Conservation (phyloP, 2,888 invertebrate species). For the Nebria salina region DNA sequence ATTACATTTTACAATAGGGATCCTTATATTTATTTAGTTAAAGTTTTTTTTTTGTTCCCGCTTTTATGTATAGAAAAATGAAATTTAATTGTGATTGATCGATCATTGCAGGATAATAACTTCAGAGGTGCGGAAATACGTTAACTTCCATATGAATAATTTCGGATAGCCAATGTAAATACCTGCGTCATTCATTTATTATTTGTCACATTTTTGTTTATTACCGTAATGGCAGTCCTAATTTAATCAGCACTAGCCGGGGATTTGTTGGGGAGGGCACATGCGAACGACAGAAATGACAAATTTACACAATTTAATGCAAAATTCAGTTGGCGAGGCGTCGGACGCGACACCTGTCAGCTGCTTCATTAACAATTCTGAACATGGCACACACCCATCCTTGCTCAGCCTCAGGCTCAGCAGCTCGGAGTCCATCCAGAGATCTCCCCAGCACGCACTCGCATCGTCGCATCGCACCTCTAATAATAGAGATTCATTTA, state of each 20-base stretch:
- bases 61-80: not conserved
- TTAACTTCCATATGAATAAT: not conserved
- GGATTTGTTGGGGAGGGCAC: conserved; percentile 11
- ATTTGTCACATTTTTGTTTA: not conserved
- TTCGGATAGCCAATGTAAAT: not conserved
- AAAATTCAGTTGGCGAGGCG: conserved; percentile 32
- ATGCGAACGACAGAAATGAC: conserved; percentile 39
- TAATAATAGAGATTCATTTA: not conserved
- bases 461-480: not conserved
- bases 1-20: no score
- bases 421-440: not conserved
- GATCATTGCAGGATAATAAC: not conserved
- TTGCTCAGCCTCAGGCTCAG: not conserved
- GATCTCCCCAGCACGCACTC: not conserved
- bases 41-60: no score
- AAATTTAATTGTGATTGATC: not conserved
- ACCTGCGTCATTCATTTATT: not conserved
- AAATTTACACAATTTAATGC: conserved; percentile 40
- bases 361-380: conserved; percentile 38
- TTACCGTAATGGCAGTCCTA: conserved; percentile 1
- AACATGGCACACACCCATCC: conserved; percentile 15
- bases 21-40: no score
- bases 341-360: conserved; percentile 34
- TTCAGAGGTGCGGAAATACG: not conserved
- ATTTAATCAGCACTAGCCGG: conserved; percentile 18